Base-by-base conservation (phyloP, 2,888 invertebrate species). In the Nomada goodeniana region DNA sequence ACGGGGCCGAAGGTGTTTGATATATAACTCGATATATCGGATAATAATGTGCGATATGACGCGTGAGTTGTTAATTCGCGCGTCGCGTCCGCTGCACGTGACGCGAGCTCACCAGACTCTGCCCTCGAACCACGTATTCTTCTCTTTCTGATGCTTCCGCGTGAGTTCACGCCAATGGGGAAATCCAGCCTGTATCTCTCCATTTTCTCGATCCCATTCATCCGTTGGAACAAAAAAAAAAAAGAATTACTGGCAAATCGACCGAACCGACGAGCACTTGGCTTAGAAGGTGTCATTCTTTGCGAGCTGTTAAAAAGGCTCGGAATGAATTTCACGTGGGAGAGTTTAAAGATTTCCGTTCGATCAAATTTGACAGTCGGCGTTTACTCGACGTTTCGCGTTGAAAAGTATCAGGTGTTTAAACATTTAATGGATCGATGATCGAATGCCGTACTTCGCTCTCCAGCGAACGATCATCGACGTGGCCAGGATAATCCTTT, bases 31-130 rank as follows among this genome's bases (percentile, higher is more conserved):
- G 91, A 91, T 92, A 84, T 87, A 93, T 92, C 91, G 90, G 89
- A 92, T 92, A 92, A 93, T 93, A 93, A 92, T 91, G 90, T 87
- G 90, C 89, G 91, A 93, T 91, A 92, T 92, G 92, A 91, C 89
- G 91, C 92, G 92, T 91, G 90, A 91, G 91, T 91, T 91, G 91
- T 91, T 92, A 92, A 92, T 92, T 92, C 90, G 88, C 85, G 73
- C 88, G 89, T 89, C 88, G 86, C 89, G 89, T 90, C 91, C 86
- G 89, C 78, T 89, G 90, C 91, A 91, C 89, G 84, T 90, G 90
- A 90, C 89, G 85, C 73, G 68, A 77, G 77, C 76, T 81, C 59
- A 64, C 75, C 70, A 55, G 61, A 69, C 73, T 70, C 64, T 71
- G 50, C 59, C 44, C 13, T 20, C 72, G 61, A 72, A 68, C 79